Conservation (phyloP, 1,140 invertebrate genomes). For the Temnothorax longispinosus region DNA sequence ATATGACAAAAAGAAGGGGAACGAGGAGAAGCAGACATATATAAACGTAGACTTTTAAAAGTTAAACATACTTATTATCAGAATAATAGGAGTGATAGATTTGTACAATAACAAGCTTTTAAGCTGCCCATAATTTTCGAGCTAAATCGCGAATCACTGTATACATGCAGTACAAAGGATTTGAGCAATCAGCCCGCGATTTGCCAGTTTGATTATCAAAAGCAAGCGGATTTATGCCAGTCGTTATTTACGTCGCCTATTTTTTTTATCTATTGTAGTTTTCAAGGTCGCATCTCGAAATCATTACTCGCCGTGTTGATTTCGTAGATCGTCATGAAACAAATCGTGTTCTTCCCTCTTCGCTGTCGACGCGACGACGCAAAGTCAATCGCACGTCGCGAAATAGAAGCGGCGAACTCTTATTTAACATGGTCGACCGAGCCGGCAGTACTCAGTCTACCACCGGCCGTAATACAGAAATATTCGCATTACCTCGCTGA, state of each 20-base stretch:
- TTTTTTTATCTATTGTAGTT: background rate
- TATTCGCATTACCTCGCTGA: conserved; percentile 59
- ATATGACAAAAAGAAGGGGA: background rate
- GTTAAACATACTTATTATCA: background rate
- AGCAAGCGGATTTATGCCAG: background rate
- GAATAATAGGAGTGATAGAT: background rate
- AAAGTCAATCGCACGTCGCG: conserved; percentile 60
- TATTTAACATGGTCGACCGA: conserved; percentile 75
- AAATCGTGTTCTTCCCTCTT: conserved; percentile 11
- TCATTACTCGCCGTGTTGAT: conserved; percentile 8
- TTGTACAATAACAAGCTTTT: background rate
- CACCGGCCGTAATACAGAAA: conserved; percentile 66
- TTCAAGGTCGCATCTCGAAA: background rate
- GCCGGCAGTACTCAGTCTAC: conserved; percentile 69
- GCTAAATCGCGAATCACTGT: background rate
- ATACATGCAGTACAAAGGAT: background rate
- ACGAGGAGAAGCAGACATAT: background rate
- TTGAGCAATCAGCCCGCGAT: background rate
- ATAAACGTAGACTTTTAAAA: background rate
- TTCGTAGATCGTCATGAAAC: background rate
- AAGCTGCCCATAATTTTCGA: background rate
- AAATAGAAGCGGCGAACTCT: conserved; percentile 70
- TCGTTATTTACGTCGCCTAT: background rate
- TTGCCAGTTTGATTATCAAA: background rate
- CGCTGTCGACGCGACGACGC: conserved; percentile 1